Evolutionary conservation across 2,113 vertebrate species (phyloP), one percentile per base, ranked within the genome.

Genomic region (Typhlomys cinereus): DNA sequence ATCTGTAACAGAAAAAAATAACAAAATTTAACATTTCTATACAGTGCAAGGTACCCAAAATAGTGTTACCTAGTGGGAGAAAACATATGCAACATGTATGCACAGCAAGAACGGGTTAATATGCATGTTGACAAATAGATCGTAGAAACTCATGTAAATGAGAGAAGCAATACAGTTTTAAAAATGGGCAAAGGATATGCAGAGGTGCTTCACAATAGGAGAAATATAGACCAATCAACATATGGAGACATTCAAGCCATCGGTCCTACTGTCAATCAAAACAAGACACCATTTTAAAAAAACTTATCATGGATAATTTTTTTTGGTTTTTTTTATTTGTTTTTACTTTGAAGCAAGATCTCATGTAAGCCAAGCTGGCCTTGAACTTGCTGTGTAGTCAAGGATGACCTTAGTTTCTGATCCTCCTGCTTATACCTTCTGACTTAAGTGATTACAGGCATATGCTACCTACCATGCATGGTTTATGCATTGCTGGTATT

Each of bases 201-300:
- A 70, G 69, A 88, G 12, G 20, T 34, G 25, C 67, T 89, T 80
- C 73, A 95, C 67, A 39, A 69, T 92, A 81, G 85, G 64, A 87
- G 64, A 31, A 87, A 27, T 86, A 34, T 80, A n/a, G 80, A 39
- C 71, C 76, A 62, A 54, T 80, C 88, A 87, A 50, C 5, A 25
- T 67, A 67, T 64, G 25, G 54, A 93, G 83, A 54, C 31, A 50
- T 5, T 67, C 67, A 82, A 12, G 29, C 41, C 21, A 46, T 27
- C 52, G 46, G 86, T 90, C 41, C 39, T 44, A 67, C 34, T 62
- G 2, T 57, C 92, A 85, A 61, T 71, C 87, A 78, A 91, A 82
- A 73, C n/a, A 74, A 59, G 21, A 59, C 34, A 74, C 27, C 23
- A 48, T 36, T 76, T 52, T 52, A 11, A 52, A 52, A 57, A 14